Evolutionary conservation across 2,113 vertebrate genomes (phyloP).

Genomic region (Pterocles burchelli): DNA sequence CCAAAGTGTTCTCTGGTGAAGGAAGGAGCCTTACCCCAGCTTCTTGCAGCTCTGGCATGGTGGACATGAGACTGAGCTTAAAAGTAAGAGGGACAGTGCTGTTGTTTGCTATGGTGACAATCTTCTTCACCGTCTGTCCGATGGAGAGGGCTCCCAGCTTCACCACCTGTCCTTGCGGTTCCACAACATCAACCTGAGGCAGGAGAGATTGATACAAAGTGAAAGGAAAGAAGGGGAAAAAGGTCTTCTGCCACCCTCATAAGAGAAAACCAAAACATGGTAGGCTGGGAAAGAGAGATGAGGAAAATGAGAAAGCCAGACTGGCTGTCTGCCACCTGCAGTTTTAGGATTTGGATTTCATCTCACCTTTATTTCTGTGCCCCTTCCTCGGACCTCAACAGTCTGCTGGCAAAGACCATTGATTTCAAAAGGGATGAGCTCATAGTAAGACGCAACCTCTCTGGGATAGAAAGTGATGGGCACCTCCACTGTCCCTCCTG

Average conservation of each 20-base stretch:
- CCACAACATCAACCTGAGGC: constrained; percentile 79
- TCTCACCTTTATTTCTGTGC: constrained; percentile 85
- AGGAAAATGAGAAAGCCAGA: not conserved
- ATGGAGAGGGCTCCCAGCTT: constrained; percentile 81
- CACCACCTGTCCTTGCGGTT: constrained; percentile 77
- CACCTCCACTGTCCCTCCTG: constrained; percentile 76
- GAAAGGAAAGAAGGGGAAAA: not conserved
- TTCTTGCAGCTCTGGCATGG: constrained; percentile 67
- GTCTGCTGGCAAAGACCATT: constrained; percentile 75
- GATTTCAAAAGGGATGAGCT: constrained; percentile 82
- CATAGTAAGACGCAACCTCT: constrained; percentile 76
- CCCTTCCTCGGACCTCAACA: constrained; percentile 84
- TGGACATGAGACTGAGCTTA: constrained; percentile 62
- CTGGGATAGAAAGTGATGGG: constrained; percentile 83
- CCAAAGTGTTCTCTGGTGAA: not conserved
- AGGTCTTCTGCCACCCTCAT: not conserved
- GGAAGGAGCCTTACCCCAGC: constrained; percentile 70
- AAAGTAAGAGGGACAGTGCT: constrained; percentile 77
- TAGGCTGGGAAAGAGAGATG: not conserved
- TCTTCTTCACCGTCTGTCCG: constrained; percentile 77
- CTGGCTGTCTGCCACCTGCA: too few species aligned
- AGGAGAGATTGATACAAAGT: not conserved
- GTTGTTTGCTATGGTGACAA: constrained; percentile 79
- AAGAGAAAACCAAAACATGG: not conserved
- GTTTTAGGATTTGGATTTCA: not conserved